Conservation (phyloP, 2,888 invertebrate genomes). For the Gryllus longicercus region DNA sequence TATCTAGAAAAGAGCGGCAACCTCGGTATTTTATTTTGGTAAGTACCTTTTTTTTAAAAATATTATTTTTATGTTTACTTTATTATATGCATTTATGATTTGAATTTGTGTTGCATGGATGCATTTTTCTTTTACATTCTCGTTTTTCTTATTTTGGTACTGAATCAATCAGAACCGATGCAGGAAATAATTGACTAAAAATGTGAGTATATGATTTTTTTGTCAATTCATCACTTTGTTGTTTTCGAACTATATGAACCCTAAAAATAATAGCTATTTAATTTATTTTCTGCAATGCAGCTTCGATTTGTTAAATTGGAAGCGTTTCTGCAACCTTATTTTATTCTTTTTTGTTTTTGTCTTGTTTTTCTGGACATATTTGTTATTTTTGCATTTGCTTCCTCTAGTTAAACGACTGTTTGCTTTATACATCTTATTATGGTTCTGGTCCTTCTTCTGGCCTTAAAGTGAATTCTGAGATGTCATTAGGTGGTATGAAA, state of each 20-base stretch:
- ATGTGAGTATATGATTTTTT: background rate
- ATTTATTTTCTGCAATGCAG: background rate
- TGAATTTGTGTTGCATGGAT: background rate
- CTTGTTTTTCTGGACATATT: background rate
- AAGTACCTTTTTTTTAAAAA: conserved; percentile 38
- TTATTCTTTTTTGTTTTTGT: background rate
- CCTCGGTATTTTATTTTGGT: conserved; percentile 63
- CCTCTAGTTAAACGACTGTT: conserved; percentile 49
- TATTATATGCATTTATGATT: background rate
- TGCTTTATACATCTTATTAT: conserved; percentile 49
- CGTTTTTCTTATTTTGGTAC: background rate
- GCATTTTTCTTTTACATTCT: background rate
- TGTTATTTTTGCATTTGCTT: conserved; percentile 30
- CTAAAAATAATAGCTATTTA: background rate
- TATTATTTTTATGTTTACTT: background rate
- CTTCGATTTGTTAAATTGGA: background rate
- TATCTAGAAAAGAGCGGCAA: conserved; percentile 61
- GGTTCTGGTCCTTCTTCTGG: conserved; percentile 43
- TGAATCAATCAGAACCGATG: background rate
- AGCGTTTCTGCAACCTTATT: background rate
- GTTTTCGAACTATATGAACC: no score
- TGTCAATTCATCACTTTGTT: no score
- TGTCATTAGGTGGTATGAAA: conserved; percentile 54
- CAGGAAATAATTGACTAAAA: background rate
- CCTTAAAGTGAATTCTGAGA: conserved; percentile 50